Conservation (phyloP, 64 coral and sea anemone genomes). For the Stylophora pistillata region DNA sequence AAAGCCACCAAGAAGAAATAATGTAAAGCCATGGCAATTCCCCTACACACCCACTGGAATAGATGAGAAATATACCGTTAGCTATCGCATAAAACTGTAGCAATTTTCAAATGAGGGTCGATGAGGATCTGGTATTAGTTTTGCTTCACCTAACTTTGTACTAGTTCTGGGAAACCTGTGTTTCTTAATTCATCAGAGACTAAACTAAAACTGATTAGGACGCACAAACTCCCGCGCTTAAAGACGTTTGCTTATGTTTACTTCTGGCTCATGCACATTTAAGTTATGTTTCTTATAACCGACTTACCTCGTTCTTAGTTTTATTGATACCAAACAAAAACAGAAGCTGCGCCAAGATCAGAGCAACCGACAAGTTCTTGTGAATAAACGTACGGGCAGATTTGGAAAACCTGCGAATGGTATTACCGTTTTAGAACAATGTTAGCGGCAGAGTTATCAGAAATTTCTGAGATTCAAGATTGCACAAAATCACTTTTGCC, state of each 20-base stretch:
- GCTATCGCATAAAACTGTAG: background rate
- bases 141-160: no score
- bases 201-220: no score
- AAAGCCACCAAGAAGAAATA: slow-evolving; percentile 87
- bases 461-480: no score
- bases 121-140: no score
- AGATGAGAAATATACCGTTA: background rate
- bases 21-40: slow-evolving; percentile 65
- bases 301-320: slow-evolving; percentile 61
- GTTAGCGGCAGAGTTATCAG: no score
- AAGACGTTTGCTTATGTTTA: no score
- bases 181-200: no score
- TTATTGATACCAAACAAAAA: slow-evolving; percentile 79
- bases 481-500: no score
- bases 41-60: slow-evolving; percentile 64
- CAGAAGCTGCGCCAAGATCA: slow-evolving; percentile 59
- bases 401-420: slow-evolving; percentile 51
- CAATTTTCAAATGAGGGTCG: background rate
- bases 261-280: no score
- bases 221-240: no score
- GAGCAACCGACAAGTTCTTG: slow-evolving; percentile 72
- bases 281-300: no score
- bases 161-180: no score
- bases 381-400: slow-evolving; percentile 79
- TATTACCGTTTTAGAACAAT: background rate